These are phyloP conservation scores for Pristionchus maxplancki DNA, from an alignment of 2,888 invertebrate species.

Conservation along the genomic window DNA sequence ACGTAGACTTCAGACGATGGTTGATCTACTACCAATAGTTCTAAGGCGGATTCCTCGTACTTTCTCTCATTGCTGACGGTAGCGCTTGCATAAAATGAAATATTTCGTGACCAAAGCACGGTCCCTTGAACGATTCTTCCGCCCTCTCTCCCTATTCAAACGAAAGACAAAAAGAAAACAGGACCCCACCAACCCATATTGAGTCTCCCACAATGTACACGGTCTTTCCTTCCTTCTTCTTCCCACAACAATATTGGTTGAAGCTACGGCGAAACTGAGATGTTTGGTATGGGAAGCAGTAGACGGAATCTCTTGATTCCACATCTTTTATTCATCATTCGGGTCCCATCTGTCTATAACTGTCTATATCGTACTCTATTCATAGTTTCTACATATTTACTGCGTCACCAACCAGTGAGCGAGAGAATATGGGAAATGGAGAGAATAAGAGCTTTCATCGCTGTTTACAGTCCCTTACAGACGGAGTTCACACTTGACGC, in stretches of 20 bases:
- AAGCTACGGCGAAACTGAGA: not conserved
- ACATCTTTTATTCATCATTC: not conserved
- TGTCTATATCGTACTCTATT: not conserved
- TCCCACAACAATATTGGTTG: not conserved
- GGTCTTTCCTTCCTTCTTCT: not conserved
- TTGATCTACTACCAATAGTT: too few species aligned
- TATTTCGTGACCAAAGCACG: not conserved
- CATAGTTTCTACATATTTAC: not conserved
- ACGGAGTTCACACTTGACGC: not conserved
- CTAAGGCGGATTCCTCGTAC: too few species aligned
- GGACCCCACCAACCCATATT: not conserved
- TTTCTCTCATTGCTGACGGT: too few species aligned
- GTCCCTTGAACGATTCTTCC: not conserved
- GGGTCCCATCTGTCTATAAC: not conserved
- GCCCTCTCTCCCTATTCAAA: slow-evolving; percentile 18
- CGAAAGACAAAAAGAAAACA: slow-evolving; percentile 2
- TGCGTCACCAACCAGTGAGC: too few species aligned
- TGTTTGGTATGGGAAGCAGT: not conserved
- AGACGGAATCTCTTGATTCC: not conserved
- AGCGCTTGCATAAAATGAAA: too few species aligned
- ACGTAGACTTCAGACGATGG: too few species aligned
- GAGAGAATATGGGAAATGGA: not conserved
- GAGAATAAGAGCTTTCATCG: not conserved
- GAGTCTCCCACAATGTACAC: not conserved
- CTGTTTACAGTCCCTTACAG: not conserved